Percentiles rank a stretch among this genome's conserved stretches.
Conservation (phyloP, 2,113 vertebrate genomes). For the Amphiprion ocellaris region DNA sequence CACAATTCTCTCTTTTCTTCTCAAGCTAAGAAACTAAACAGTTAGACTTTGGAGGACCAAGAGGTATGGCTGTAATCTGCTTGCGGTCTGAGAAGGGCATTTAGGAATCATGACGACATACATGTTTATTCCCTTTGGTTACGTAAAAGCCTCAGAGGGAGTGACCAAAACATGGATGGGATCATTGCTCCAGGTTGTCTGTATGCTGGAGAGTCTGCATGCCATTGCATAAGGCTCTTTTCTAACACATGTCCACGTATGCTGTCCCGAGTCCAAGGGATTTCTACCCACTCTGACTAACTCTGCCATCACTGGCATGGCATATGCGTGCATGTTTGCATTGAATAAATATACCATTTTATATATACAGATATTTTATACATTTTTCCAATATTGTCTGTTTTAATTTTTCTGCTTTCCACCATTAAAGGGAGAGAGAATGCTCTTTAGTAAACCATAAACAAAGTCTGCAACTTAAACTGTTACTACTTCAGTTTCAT, state of each 20-base stretch:
- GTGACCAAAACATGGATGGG: constrained; percentile 52
- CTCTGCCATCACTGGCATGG: constrained; percentile 19
- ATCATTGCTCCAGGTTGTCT: constrained; percentile 58
- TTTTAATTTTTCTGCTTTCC: too few species aligned
- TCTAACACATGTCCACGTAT: constrained; percentile 51
- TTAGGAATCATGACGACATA: constrained; percentile 45
- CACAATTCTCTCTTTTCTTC: not conserved
- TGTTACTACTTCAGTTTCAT: not conserved
- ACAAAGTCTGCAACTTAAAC: not conserved
- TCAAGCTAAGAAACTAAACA: not conserved
- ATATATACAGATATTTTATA: not conserved
- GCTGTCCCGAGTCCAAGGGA: constrained; percentile 33
- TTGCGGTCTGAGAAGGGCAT: constrained; percentile 43
- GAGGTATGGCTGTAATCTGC: constrained; percentile 27
- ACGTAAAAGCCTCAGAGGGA: constrained; percentile 68
- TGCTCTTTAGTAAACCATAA: too few species aligned
- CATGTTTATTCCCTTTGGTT: constrained; percentile 56
- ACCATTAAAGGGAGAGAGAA: too few species aligned
- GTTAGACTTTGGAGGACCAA: not conserved
- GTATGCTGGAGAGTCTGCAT: constrained; percentile 38
- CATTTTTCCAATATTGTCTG: not conserved
- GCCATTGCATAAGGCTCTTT: constrained; percentile 73
- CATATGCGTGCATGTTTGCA: not conserved
- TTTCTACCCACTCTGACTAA: constrained; percentile 37
- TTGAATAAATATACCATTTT: too few species aligned